These are phyloP conservation scores for Macrobrachium nipponense DNA, from an alignment of 1,140 invertebrate genomes.

Conservation along the genomic window DNA sequence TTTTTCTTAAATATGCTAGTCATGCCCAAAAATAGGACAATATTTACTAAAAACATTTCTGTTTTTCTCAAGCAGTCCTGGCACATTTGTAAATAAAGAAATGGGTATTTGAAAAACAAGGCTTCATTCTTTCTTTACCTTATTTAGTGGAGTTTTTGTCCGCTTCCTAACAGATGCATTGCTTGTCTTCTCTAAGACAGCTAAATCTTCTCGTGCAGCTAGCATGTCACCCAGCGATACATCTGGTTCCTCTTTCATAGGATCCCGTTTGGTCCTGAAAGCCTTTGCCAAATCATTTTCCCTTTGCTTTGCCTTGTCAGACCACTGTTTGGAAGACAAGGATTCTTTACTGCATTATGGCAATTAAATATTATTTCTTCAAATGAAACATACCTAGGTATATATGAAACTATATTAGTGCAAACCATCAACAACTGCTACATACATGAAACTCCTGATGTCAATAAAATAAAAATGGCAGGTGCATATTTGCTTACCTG, in stretches of 20 bases:
- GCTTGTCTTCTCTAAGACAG: conserved; percentile 89
- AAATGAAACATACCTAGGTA: no score
- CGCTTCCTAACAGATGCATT: conserved; percentile 82
- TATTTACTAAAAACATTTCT: no score
- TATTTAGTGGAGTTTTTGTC: conserved; percentile 84
- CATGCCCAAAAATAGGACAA: neutral
- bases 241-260: conserved; percentile 75
- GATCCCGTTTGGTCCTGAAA: conserved; percentile 78
- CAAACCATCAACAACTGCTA: no score
- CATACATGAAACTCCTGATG: neutral
- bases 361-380: neutral
- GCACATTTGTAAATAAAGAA: neutral
- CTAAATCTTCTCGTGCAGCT: conserved; percentile 83
- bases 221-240: conserved; percentile 81
- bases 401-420: no score
- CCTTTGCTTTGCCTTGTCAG: conserved; percentile 80
- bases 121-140: conserved; percentile 73
- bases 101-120: neutral
- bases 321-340: conserved; percentile 75
- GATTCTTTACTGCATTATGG: neutral
- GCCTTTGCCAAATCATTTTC: conserved; percentile 79
- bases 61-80: no score
- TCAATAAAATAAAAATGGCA: neutral
- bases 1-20: no score
- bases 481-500: conserved; percentile 66